phyloP scores from a whole-genome alignment of 2,888 invertebrate species.

The Erpobdella octoculata region DNA sequence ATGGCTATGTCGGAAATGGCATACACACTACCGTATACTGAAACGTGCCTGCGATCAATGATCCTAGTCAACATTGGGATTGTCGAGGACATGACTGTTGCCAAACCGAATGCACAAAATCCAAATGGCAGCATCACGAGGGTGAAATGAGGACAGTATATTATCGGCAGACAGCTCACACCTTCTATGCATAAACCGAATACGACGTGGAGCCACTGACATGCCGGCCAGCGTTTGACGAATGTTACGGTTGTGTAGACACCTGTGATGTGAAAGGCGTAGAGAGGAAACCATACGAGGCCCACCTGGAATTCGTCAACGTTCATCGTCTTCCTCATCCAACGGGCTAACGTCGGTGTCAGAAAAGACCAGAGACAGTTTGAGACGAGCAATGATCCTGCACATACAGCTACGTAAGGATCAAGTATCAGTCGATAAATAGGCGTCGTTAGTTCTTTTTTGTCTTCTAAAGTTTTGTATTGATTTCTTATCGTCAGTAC shows the following conservation, averaged over 20 bases:
- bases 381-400: not conserved
- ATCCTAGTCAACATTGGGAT: not conserved
- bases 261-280: not conserved
- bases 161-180: not conserved
- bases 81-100: not conserved
- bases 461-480: not conserved
- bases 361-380: not conserved
- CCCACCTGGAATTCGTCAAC: not conserved
- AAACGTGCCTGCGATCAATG: not conserved
- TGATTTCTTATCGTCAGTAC: too few species aligned
- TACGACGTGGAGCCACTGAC: not conserved
- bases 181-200: not conserved
- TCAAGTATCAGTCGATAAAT: not conserved
- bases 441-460: not conserved
- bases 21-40: not conserved
- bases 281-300: not conserved
- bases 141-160: not conserved
- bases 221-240: not conserved
- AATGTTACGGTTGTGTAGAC: not conserved
- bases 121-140: not conserved
- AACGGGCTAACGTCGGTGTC: not conserved
- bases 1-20: not conserved
- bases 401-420: not conserved
- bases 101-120: not conserved
- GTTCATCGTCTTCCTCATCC: not conserved